Conservation (phyloP, 2,113 vertebrate genomes). For the Oryzias celebensis region DNA sequence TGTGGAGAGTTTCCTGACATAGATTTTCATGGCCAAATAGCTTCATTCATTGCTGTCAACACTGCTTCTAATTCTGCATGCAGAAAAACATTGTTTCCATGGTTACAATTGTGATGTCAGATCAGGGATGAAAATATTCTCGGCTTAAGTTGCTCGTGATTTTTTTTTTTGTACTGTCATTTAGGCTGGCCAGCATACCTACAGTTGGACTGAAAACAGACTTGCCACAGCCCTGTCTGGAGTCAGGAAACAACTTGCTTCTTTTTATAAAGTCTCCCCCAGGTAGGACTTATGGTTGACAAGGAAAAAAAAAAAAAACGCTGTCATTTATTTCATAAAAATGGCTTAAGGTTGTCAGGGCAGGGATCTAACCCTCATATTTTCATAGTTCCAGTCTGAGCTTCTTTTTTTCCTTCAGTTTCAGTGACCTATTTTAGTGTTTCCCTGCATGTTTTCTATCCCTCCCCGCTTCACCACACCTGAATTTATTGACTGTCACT, state of each 20-base stretch:
- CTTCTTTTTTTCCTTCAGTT: fast-evolving
- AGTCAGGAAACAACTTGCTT: conserved; percentile 67
- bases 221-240: conserved; percentile 65
- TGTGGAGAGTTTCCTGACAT: no score
- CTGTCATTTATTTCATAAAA: neutral
- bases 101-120: no score
- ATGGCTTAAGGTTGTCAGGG: neutral
- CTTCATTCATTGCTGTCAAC: no score
- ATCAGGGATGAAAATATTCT: no score
- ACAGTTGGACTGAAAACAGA: conserved; percentile 71
- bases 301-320: neutral
- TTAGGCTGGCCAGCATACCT: conserved; percentile 73
- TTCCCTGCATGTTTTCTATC: no score
- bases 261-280: conserved; percentile 69
- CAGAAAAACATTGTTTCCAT: no score
- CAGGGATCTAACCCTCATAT: neutral
- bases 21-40: no score
- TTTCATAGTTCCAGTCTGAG: neutral
- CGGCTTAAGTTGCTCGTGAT: no score
- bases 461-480: no score
- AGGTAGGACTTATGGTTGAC: conserved; percentile 50
- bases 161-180: conserved; percentile 8
- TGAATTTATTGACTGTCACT: no score
- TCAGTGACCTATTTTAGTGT: neutral
- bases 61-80: no score